A percentile compares a stretch with the other conserved stretches of the same genome.
phyloP scores from a whole-genome alignment of 1,140 invertebrate genomes.

The Anastrepha obliqua region DNA sequence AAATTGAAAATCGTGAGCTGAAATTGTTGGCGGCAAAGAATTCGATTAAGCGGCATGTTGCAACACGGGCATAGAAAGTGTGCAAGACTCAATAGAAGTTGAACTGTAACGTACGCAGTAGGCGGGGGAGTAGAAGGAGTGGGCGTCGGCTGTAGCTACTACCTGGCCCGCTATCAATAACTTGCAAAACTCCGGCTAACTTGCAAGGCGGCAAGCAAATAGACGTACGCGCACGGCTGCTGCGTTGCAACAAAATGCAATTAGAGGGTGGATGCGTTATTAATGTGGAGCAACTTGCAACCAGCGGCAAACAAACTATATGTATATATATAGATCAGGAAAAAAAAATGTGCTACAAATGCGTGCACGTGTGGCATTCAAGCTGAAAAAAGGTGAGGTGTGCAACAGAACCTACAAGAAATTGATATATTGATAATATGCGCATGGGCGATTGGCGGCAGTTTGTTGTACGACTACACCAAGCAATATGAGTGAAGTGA shows the following conservation, averaged over 20 bases:
- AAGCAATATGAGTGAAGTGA: background rate
- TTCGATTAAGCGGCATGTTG: conserved; percentile 55
- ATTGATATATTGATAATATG: conserved; percentile 53
- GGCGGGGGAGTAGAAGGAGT: background rate
- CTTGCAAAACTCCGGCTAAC: background rate
- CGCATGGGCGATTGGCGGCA: conserved; percentile 24
- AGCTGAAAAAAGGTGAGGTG: background rate
- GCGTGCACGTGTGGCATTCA: conserved; percentile 46
- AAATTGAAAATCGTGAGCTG: conserved; percentile 70
- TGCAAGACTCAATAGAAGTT: background rate
- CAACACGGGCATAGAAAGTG: conserved; percentile 35
- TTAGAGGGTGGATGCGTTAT: conserved; percentile 74
- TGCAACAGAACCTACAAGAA: conserved; percentile 14
- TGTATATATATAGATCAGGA: background rate
- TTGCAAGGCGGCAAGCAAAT: background rate
- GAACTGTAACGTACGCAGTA: background rate
- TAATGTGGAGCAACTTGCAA: conserved; percentile 68
- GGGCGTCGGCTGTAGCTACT: background rate
- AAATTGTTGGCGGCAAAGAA: conserved; percentile 57
- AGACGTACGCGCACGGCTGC: conserved; percentile 45
- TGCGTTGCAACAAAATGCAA: conserved; percentile 64
- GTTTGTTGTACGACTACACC: background rate
- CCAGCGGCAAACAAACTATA: conserved; percentile 1
- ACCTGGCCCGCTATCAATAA: conserved; percentile 8
- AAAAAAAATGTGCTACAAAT: conserved; percentile 11